phyloP scores from a whole-genome alignment of 2,888 invertebrate species.

The Campopleginae sp. region DNA sequence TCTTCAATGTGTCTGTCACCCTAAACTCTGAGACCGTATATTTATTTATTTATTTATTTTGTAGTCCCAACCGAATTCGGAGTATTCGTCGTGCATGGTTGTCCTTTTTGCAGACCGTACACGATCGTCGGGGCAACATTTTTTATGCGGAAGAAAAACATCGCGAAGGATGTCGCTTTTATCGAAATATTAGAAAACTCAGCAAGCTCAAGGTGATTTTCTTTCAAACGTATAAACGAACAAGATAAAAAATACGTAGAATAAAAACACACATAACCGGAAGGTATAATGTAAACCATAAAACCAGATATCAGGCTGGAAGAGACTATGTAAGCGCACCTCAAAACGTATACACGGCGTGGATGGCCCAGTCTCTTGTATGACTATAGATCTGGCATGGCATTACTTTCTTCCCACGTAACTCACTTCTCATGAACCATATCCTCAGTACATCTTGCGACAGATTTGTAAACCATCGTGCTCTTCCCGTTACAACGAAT shows the following conservation, averaged over 20 bases:
- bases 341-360: conserved; percentile 31
- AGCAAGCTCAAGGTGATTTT: conserved; percentile 8
- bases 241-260: conserved; percentile 1
- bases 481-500: conserved; percentile 32
- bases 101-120: background rate
- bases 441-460: conserved; percentile 46
- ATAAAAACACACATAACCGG: conserved; percentile 27
- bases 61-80: background rate
- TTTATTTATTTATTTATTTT: too few species aligned
- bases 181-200: conserved; percentile 4
- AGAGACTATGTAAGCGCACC: conserved; percentile 39
- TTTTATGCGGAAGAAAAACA: background rate
- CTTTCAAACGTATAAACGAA: conserved; percentile 32
- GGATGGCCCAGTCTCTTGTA: conserved; percentile 36
- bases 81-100: background rate
- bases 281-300: conserved; percentile 33
- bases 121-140: background rate
- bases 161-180: background rate
- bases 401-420: conserved; percentile 60
- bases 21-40: too few species aligned
- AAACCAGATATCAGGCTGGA: conserved; percentile 49
- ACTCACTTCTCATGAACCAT: conserved; percentile 56
- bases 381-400: conserved; percentile 26
- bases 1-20: too few species aligned
- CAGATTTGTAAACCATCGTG: conserved; percentile 26